Conservation (phyloP, 2,113 vertebrate species). For the Gnathonemus echidnorhynchus region DNA sequence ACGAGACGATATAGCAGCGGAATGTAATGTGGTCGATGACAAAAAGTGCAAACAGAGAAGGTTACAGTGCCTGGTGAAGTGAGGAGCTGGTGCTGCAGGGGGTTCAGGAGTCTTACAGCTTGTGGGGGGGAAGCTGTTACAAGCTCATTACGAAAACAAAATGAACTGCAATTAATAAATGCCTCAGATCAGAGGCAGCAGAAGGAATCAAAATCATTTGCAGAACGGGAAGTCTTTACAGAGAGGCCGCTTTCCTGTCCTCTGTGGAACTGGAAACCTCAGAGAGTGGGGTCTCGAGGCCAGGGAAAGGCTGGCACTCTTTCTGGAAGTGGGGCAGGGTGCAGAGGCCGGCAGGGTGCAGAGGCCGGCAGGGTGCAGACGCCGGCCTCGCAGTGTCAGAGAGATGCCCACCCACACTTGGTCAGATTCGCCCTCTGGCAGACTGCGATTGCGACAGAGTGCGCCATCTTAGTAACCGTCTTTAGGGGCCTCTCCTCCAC, state of each 20-base stretch:
- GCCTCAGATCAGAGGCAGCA: background rate
- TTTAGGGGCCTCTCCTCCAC: background rate
- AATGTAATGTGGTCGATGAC: too few species aligned
- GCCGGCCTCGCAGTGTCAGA: background rate
- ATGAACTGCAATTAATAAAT: background rate
- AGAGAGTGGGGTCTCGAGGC: background rate
- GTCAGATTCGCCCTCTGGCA: background rate
- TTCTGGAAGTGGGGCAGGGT: background rate
- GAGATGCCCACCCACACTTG: background rate
- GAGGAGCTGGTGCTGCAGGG: background rate
- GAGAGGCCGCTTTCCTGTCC: background rate
- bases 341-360: too few species aligned
- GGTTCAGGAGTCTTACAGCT: background rate
- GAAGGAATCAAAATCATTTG: background rate
- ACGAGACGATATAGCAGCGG: too few species aligned
- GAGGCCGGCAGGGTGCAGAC: too few species aligned
- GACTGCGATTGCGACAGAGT: background rate
- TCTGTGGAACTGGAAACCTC: background rate
- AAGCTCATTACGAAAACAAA: background rate
- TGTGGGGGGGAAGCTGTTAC: background rate
- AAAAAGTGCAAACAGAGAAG: background rate
- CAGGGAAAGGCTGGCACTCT: background rate
- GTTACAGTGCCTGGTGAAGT: background rate
- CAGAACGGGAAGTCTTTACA: background rate
- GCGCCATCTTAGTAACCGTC: background rate